phyloP scores from a whole-genome alignment of 1,140 invertebrate genomes.

The Calephelis nemesis region DNA sequence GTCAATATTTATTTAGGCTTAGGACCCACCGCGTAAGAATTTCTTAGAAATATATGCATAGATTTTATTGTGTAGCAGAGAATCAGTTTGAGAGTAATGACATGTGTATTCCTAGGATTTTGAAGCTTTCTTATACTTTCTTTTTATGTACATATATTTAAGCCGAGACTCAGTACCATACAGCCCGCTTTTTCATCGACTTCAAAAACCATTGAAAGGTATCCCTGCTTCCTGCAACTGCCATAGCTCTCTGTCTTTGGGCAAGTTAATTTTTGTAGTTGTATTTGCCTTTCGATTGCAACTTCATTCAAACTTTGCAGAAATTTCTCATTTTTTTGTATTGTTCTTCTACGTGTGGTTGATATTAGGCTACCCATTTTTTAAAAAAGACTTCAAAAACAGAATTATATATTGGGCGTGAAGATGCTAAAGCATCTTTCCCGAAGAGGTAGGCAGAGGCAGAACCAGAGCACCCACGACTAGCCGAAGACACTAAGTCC shows the following conservation, averaged over 20 bases:
- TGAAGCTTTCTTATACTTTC: not conserved
- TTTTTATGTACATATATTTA: too few relatives aligned
- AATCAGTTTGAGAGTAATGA: slow-evolving; percentile 14
- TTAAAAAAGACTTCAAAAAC: too few relatives aligned
- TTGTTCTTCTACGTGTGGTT: slow-evolving; percentile 72
- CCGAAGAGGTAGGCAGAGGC: too few relatives aligned
- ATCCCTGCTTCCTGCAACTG: slow-evolving; percentile 86
- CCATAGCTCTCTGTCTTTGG: slow-evolving; percentile 85
- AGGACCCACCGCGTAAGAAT: slow-evolving; percentile 50
- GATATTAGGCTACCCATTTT: slow-evolving; percentile 61
- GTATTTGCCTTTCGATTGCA: slow-evolving; percentile 83
- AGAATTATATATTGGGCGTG: too few relatives aligned
- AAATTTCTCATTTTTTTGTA: slow-evolving; percentile 86
- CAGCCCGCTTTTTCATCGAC: too few relatives aligned
- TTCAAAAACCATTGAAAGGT: slow-evolving; percentile 83
- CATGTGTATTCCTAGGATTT: not conserved
- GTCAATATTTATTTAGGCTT: slow-evolving; percentile 61
- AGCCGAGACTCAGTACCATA: too few relatives aligned
- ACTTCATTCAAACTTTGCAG: slow-evolving; percentile 84
- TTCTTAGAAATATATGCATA: slow-evolving; percentile 15
- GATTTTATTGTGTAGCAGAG: slow-evolving; percentile 8
- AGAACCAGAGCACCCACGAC: too few relatives aligned
- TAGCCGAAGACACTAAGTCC: too few relatives aligned
- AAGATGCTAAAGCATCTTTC: too few relatives aligned
- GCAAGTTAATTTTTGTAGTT: slow-evolving; percentile 89